These are phyloP conservation scores for Zoanthus solanderi DNA, from an alignment of 92 coral and sea anemone genomes.

Conservation along the genomic window DNA sequence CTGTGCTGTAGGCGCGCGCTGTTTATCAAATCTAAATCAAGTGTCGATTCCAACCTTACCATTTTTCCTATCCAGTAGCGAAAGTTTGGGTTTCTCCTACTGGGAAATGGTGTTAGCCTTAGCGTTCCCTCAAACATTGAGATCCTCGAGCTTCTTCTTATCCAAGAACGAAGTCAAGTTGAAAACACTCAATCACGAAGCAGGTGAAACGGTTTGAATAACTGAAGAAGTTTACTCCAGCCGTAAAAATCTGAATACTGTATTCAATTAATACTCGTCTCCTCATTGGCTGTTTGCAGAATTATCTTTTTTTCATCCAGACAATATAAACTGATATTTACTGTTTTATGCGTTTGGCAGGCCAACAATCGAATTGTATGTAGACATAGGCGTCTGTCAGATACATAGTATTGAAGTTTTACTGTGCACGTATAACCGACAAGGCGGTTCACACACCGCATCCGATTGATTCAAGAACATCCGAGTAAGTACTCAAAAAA, in stretches of 20 bases:
- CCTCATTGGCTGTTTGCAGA: constrained; percentile 30
- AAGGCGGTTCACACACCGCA: neutral
- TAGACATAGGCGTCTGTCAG: neutral
- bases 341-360: neutral
- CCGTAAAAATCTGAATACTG: constrained; percentile 26
- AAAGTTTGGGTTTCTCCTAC: constrained; percentile 37
- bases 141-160: neutral
- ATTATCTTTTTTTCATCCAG: constrained; percentile 37
- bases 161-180: constrained; percentile 12
- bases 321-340: constrained; percentile 29
- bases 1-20: constrained; percentile 3
- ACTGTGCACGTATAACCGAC: neutral
- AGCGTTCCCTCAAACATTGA: constrained; percentile 23
- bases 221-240: constrained; percentile 18
- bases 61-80: constrained; percentile 52
- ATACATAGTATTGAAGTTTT: neutral
- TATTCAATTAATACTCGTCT: constrained; percentile 33
- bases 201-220: constrained; percentile 46
- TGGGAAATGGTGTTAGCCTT: constrained; percentile 25
- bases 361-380: neutral
- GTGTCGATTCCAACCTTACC: constrained; percentile 35
- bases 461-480: constrained; percentile 1
- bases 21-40: constrained; percentile 23
- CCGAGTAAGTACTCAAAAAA: neutral
- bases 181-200: constrained; percentile 18